Evolutionary conservation across 2,113 vertebrate genomes (phyloP), one percentile per base, ranked within the genome.

Genomic region (Mormyrus lacerda): DNA sequence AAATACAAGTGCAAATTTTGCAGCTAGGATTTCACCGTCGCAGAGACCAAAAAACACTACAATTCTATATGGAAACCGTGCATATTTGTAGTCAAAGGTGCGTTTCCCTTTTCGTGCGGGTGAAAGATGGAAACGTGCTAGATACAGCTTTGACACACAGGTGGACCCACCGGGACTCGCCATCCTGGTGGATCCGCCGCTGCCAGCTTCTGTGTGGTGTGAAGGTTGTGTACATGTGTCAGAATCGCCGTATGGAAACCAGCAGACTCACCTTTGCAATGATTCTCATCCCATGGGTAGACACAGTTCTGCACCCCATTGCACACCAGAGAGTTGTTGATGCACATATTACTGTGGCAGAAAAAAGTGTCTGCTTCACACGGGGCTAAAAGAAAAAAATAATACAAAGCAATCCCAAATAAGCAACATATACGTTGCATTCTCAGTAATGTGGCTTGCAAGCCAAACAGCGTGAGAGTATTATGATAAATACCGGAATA

Each of bases 311-410:
- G 98, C 90, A 99, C 94, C 15, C 98, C 98, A 35, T 99, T 99
- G 93, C 98, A 99, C 91, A 99, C 98, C 86, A 99, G 93, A 39
- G 98, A 98, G 93, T 96, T 96, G 93, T 99, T 99, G 95, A 99
- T 99, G 94, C 98, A 99, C 98, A 99, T 99, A 96, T 98, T 99
- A 94, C 98, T 99, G 87, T 99, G 98, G 94, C 98, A 99, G 92
- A 99, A 99, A 94, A 98, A 99, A 50, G 97, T 96, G 86, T 95
- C 96, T 89, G 94, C 94, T 82, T 95, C 96, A 93, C 98, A 99
- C 10, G 98, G 98, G 94, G 98, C 98, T 99, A 94, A 2, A 90
- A 88, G 86, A 89, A 65, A 92, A 92, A 47, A 1, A 58, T 0
- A 4, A 61, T 85, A 79, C 73, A 42, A 39, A 27, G 19, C 48